Evolutionary conservation across 2,888 invertebrate genomes (phyloP), one percentile per base, ranked within the genome.

Genomic region (Boloria selene): DNA sequence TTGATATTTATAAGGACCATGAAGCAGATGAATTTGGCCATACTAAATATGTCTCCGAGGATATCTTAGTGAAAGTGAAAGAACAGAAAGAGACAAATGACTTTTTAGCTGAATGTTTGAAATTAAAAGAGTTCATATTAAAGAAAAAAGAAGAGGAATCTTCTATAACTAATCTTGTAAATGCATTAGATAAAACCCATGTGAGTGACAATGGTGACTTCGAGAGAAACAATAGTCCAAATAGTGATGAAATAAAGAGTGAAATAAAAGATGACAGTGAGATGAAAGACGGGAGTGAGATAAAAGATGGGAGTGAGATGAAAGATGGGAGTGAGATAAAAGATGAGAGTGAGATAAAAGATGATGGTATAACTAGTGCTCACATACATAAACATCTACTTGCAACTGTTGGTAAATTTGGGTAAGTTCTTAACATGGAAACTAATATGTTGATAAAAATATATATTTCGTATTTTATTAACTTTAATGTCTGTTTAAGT

Each of bases 371-470:
- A 64, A 69, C 73, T 18, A 86, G 79, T 79, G 68, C 68, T 6
- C 85, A 88, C 64, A 73, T 76, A 42, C 88, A 90, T 61, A 93
- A 90, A 67, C 91, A 92, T 83, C 83, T 96, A 26, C 85, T 97
- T 69, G 96, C 96, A 45, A 94, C 95, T 55, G 93, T 95, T 49
- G 94, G 94, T 58, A 94, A 93, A 86, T 94, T 94, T 80, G 94
- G 93, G 94, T 94, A 77, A 88, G 89, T 45, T 56, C 3, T 31
- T 5, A 31, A 31, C 5, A 31, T 31, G 7, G 7, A 38, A 38
- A 7, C 3, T 0, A 38, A 38, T 38, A 38, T 38, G 31, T 38
- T 38, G 7, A 38, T 38, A 1, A 38, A 38, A 38, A 38, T 45
- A 18, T 4, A 14, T 14, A 7, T 55, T 3, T 18, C 3, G 6